These are phyloP conservation scores for Epinephelus awoara DNA, from an alignment of 2,797 vertebrate species.

Conservation along the genomic window DNA sequence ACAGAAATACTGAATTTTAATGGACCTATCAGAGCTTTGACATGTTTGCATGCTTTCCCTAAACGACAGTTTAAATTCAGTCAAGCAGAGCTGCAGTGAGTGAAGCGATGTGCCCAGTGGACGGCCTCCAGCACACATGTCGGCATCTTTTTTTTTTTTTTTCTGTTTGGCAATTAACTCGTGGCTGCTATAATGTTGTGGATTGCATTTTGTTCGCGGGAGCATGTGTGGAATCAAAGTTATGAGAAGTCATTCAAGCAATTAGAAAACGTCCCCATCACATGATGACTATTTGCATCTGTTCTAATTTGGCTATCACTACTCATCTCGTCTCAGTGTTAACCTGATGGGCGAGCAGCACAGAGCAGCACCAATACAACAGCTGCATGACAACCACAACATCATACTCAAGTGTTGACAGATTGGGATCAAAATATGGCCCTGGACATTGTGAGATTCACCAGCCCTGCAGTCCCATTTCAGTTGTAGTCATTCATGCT, in stretches of 20 bases:
- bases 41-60: neutral
- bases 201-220: neutral
- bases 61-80: neutral
- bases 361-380: neutral
- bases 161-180: neutral
- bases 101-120: neutral
- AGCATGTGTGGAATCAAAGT: neutral
- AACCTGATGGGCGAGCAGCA: neutral
- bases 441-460: neutral
- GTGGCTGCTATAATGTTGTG: neutral
- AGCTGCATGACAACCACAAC: neutral
- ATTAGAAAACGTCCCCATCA: neutral
- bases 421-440: neutral
- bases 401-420: neutral
- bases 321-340: neutral
- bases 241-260: neutral
- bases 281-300: neutral
- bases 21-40: neutral
- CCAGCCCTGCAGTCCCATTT: neutral
- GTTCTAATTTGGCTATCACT: neutral
- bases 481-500: too few species aligned
- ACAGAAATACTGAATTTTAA: neutral
- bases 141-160: conserved; percentile 5
- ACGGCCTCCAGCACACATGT: neutral
- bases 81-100: neutral